Percentiles rank a stretch among this genome's conserved stretches.
Evolutionary conservation across 2,888 invertebrate species (phyloP).

Genomic region (Cremastinae sp.): DNA sequence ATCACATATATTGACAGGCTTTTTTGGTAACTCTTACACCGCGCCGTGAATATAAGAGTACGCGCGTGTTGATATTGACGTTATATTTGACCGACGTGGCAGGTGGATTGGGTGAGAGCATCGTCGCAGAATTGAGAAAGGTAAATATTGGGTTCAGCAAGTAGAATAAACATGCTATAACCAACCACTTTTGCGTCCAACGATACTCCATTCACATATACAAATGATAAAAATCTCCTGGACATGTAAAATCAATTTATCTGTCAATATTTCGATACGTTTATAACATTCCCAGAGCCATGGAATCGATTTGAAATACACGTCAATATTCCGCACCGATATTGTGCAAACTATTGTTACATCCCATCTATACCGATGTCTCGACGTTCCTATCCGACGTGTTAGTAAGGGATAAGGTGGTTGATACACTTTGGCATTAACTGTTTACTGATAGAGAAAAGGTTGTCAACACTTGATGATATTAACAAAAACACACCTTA

Average conservation of each 20-base stretch:
- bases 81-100: neutral
- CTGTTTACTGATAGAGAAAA: too few species aligned
- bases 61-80: neutral
- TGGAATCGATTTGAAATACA: too few species aligned
- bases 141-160: conserved; percentile 74
- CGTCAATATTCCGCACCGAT: too few species aligned
- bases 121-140: conserved; percentile 56
- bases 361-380: too few species aligned
- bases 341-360: too few species aligned
- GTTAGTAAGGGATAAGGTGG: too few species aligned
- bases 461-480: too few species aligned
- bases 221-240: neutral
- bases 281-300: too few species aligned
- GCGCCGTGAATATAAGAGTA: conserved; percentile 49
- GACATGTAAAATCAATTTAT: neutral
- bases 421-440: too few species aligned
- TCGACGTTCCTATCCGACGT: too few species aligned
- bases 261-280: neutral
- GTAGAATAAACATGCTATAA: conserved; percentile 57
- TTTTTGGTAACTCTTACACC: conserved; percentile 32
- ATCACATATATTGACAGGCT: conserved; percentile 24
- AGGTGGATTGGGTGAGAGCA: conserved; percentile 28
- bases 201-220: neutral
- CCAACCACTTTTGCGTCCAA: neutral
- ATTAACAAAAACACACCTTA: too few species aligned